phyloP scores from a whole-genome alignment of 2,888 invertebrate species.

The Drosophila cyrtoloma region DNA sequence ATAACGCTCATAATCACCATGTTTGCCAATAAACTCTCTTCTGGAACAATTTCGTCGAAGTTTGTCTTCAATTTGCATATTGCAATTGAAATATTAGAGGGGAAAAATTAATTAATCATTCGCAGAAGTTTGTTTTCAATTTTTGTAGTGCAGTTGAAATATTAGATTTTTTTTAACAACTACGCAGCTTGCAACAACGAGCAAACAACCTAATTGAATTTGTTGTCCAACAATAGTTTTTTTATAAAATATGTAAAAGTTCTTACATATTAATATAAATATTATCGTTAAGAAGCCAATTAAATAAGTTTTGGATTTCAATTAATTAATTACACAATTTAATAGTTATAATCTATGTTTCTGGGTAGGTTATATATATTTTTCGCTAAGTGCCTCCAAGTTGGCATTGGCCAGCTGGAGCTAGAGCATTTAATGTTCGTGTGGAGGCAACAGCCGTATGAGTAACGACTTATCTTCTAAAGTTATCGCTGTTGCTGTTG shows the following conservation, averaged over 20 bases:
- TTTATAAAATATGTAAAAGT: not conserved
- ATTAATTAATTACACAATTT: not conserved
- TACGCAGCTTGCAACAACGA: not conserved
- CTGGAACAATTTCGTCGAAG: not conserved
- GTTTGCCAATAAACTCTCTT: not conserved
- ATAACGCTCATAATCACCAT: not conserved
- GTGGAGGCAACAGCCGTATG: slow-evolving; percentile 8
- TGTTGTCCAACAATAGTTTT: not conserved
- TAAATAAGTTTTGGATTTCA: not conserved
- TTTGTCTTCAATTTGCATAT: not conserved
- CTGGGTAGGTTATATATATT: not conserved
- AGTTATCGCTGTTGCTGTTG: slow-evolving; percentile 21
- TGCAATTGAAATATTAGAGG: not conserved
- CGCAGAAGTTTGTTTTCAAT: not conserved
- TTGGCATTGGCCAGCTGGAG: not conserved
- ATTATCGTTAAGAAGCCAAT: not conserved
- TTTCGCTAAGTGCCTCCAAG: not conserved
- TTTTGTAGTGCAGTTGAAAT: not conserved
- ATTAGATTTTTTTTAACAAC: not conserved
- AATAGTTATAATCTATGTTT: not conserved
- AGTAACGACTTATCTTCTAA: slow-evolving; percentile 40
- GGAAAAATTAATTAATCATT: not conserved
- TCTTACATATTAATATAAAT: not conserved
- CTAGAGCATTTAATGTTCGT: slow-evolving; percentile 40
- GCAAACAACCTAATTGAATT: not conserved